Evolutionary conservation across 2,888 invertebrate species (phyloP).

Genomic region (Cantharis nigra): DNA sequence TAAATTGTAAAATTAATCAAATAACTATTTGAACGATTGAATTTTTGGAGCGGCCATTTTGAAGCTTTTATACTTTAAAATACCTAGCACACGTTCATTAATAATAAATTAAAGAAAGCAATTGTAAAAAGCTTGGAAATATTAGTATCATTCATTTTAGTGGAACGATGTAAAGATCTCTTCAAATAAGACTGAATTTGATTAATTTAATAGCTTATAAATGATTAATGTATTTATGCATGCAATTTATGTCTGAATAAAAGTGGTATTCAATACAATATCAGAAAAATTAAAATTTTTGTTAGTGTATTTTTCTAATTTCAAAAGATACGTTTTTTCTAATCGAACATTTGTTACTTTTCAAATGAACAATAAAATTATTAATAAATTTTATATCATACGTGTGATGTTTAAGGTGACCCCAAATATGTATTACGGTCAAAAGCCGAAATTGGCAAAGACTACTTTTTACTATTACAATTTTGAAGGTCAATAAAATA

Average conservation of each 20-base stretch:
- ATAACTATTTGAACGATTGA: neutral
- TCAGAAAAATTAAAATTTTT: neutral
- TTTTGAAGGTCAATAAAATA: neutral
- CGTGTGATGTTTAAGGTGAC: neutral
- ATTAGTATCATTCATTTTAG: conserved; percentile 9
- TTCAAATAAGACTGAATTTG: neutral
- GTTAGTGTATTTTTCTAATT: neutral
- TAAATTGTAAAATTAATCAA: neutral
- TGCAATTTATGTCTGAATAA: neutral
- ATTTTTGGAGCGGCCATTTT: conserved; percentile 11
- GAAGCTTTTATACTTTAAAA: neutral
- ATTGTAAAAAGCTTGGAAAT: neutral
- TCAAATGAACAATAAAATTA: neutral
- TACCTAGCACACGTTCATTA: conserved; percentile 10
- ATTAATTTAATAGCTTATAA: conserved; percentile 2
- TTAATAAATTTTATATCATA: neutral
- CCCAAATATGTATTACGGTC: neutral
- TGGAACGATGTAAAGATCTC: conserved; percentile 3
- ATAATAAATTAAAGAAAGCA: conserved; percentile 6
- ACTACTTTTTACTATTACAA: neutral
- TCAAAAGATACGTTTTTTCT: neutral
- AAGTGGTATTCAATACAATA: neutral
- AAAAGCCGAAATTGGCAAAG: neutral
- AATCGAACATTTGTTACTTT: neutral
- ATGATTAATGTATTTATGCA: neutral